A percentile compares a stretch with the other conserved stretches of the same genome.
Conservation (phyloP, 2,113 vertebrate genomes). For the Tonatia bakeri region DNA sequence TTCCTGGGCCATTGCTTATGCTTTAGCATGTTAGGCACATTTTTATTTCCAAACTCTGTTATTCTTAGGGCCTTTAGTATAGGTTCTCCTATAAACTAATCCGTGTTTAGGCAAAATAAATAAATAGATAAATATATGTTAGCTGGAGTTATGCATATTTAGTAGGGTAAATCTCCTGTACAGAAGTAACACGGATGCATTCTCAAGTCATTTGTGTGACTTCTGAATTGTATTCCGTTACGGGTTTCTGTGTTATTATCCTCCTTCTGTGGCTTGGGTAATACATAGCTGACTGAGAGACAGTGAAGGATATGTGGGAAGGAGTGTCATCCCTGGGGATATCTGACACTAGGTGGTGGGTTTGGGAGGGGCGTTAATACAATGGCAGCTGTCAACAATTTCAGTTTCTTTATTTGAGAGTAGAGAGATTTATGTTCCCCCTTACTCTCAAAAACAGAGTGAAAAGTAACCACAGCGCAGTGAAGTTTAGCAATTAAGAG, state of each 20-base stretch:
- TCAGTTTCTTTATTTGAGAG: conserved; percentile 23
- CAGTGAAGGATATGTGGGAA: conserved; percentile 26
- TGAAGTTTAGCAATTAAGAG: background rate
- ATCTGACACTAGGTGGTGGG: background rate
- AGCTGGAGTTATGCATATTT: background rate
- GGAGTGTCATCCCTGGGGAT: background rate
- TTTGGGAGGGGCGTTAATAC: conserved; percentile 19
- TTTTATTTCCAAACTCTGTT: background rate
- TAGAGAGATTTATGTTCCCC: background rate
- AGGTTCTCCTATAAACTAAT: background rate
- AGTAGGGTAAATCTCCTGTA: background rate
- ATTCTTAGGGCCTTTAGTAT: background rate
- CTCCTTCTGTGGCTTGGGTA: conserved; percentile 6
- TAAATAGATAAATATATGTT: background rate
- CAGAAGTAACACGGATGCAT: background rate
- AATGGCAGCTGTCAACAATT: conserved; percentile 15
- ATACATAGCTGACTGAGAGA: background rate
- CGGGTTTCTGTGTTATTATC: background rate
- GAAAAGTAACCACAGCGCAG: background rate
- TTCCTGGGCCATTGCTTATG: background rate
- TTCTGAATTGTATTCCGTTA: background rate
- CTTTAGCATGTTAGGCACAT: background rate
- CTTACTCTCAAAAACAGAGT: conserved; percentile 21
- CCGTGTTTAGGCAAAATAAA: background rate
- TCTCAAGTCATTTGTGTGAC: background rate